A percentile compares a stretch with the other conserved stretches of the same genome.
These are phyloP conservation scores for Laterallus jamaicensis DNA, from an alignment of 2,113 vertebrate genomes.

Conservation along the genomic window DNA sequence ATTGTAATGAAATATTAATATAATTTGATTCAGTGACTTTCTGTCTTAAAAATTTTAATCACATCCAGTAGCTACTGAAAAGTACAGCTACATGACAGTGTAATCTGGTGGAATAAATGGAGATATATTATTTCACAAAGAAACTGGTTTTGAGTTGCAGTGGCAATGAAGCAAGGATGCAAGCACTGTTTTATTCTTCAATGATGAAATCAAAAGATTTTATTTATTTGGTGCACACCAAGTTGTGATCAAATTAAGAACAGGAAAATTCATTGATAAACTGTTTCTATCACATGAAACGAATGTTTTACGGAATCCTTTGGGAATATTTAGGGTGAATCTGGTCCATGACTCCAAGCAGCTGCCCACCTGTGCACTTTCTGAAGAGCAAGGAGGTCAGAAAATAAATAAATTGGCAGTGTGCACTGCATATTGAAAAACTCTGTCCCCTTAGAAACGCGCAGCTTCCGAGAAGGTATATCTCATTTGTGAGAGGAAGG, in stretches of 20 bases:
- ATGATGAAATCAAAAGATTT: background rate
- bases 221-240: background rate
- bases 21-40: background rate
- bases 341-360: background rate
- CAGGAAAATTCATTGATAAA: background rate
- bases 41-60: background rate
- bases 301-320: background rate
- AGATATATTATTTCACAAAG: background rate
- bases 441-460: background rate
- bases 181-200: background rate
- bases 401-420: background rate
- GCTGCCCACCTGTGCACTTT: background rate
- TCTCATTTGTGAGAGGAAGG: background rate
- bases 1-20: background rate
- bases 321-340: background rate
- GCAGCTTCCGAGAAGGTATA: background rate
- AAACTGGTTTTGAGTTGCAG: background rate
- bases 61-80: background rate
- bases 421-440: background rate
- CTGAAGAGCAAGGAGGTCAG: background rate
- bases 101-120: background rate
- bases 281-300: background rate
- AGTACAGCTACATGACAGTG: background rate
- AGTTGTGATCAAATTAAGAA: background rate
- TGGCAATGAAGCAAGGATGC: background rate